Evolutionary conservation across 64 coral and sea anemone species (phyloP).

Genomic region (Stichodactyla mertensii): DNA sequence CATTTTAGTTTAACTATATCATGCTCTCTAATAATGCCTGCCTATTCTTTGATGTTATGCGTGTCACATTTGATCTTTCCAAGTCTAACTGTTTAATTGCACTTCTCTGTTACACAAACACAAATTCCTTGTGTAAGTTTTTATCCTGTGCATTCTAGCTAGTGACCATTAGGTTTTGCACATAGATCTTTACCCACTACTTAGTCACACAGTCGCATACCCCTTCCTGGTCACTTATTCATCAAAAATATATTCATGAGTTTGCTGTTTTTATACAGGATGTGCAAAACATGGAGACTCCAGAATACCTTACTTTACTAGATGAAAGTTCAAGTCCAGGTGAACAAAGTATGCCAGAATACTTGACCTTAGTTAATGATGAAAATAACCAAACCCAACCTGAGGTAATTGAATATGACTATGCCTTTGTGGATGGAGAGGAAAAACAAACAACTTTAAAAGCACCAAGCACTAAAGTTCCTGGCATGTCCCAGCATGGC

Average conservation of each 20-base stretch:
- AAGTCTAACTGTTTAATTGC: too few species aligned
- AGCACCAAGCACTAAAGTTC: neutral
- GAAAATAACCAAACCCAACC: neutral
- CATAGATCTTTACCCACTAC: too few species aligned
- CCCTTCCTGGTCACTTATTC: too few species aligned
- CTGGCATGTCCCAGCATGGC: neutral
- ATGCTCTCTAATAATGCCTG: too few species aligned
- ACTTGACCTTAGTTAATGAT: neutral
- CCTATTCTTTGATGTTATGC: too few species aligned
- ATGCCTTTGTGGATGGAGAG: constrained; percentile 35
- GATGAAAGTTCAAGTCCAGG: neutral
- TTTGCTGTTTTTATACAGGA: neutral
- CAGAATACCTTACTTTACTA: constrained; percentile 21
- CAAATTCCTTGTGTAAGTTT: too few species aligned
- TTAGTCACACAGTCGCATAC: too few species aligned
- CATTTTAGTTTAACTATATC: too few species aligned
- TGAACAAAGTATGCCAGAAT: neutral
- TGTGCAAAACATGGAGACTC: neutral
- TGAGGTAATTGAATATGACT: constrained; percentile 14
- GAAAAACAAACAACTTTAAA: constrained; percentile 16
- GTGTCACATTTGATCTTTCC: too few species aligned
- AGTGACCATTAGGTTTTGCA: too few species aligned
- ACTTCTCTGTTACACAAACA: too few species aligned
- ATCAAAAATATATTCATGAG: neutral
- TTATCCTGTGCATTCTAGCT: too few species aligned